phyloP scores from a whole-genome alignment of 2,888 invertebrate species.

The Drosophila neutralis region DNA sequence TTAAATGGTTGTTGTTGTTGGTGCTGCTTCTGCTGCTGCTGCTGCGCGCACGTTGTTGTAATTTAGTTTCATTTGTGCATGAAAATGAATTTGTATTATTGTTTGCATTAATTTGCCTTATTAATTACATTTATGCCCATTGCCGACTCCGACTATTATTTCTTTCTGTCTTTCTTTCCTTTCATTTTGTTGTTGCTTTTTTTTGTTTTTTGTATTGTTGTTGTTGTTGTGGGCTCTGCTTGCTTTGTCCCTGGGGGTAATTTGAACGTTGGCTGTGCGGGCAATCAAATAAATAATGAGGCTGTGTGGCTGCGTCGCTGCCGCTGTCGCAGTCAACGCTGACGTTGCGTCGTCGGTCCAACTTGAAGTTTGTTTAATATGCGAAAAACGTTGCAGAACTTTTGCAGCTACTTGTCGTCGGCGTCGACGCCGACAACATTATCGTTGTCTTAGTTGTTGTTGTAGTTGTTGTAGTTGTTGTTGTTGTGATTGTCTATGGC shows the following conservation, averaged over 20 bases:
- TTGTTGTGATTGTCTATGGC: constrained; percentile 65
- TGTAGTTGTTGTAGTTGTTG: constrained; percentile 7
- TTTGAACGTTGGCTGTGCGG: constrained; percentile 76
- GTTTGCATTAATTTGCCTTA: constrained; percentile 81
- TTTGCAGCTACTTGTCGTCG: constrained; percentile 72
- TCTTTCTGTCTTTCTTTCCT: constrained; percentile 36
- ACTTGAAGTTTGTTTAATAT: constrained; percentile 76
- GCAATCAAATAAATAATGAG: constrained; percentile 80
- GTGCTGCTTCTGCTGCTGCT: neutral
- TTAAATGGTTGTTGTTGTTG: constrained; percentile 23
- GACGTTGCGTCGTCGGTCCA: constrained; percentile 45
- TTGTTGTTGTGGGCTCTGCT: constrained; percentile 7
- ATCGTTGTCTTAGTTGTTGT: constrained; percentile 34
- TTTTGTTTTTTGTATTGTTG: neutral
- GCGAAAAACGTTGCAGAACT: constrained; percentile 78
- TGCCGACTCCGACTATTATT: constrained; percentile 59
- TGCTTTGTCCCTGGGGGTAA: constrained; percentile 67
- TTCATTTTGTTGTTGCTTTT: neutral
- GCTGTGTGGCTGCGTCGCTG: constrained; percentile 56
- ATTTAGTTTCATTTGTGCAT: constrained; percentile 78
- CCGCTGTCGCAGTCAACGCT: constrained; percentile 21
- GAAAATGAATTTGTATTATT: constrained; percentile 80
- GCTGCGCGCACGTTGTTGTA: constrained; percentile 64
- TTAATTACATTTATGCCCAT: constrained; percentile 77
- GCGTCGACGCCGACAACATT: constrained; percentile 37